These are phyloP conservation scores for Hydropsyche betteni DNA, from an alignment of 2,888 invertebrate species.

Conservation along the genomic window DNA sequence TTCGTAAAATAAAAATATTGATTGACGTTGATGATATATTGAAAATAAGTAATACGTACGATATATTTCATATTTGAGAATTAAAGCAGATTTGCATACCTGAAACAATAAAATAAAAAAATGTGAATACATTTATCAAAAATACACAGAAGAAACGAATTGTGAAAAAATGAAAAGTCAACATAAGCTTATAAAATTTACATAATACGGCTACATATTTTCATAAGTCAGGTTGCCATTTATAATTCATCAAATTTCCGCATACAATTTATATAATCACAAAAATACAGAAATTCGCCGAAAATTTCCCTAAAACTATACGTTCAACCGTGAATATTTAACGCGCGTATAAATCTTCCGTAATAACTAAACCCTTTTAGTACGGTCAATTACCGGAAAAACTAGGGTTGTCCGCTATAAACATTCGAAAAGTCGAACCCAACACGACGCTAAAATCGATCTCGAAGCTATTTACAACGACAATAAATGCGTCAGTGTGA, in stretches of 20 bases:
- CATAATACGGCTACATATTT: too few relatives aligned
- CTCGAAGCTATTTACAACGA: too few relatives aligned
- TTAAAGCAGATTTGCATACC: constrained; percentile 3
- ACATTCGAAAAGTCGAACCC: too few relatives aligned
- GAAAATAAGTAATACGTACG: too few relatives aligned
- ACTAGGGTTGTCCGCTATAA: not conserved
- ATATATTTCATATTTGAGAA: not conserved
- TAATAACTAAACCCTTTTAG: constrained; percentile 10
- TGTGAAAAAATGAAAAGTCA: too few relatives aligned
- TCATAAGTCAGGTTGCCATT: not conserved
- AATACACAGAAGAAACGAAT: not conserved
- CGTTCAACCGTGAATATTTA: not conserved
- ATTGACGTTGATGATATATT: too few relatives aligned
- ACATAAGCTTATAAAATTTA: too few relatives aligned
- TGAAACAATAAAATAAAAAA: not conserved
- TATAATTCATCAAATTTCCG: not conserved
- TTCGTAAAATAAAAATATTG: too few relatives aligned
- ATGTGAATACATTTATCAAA: not conserved
- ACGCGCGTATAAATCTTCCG: constrained; percentile 1
- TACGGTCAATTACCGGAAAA: not conserved
- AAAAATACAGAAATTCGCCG: not conserved
- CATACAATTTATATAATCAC: not conserved
- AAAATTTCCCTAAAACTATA: not conserved
- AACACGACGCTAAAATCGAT: too few relatives aligned
- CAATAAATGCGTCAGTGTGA: too few relatives aligned